Base-by-base conservation (phyloP, 2,797 vertebrate species). In the Melopsittacus undulatus region DNA sequence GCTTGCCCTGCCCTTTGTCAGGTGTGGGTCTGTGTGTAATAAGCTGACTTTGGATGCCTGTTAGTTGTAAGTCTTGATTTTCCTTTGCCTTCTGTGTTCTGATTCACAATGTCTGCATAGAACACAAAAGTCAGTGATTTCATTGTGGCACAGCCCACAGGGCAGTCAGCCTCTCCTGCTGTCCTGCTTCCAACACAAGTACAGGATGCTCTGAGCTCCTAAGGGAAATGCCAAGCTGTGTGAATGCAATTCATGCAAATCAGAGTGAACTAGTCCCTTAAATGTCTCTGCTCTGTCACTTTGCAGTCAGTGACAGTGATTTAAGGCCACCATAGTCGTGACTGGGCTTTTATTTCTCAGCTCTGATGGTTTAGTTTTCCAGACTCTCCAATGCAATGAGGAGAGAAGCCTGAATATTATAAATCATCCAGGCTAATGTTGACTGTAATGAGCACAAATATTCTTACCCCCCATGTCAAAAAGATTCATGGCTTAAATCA, bases 21-120 rank as follows among this genome's bases (percentile, higher is more conserved):
- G 43, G 12, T 16, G 20, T 16, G 59, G 8, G 3, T 29, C 40
- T 19, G 43, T 16, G 29, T 16, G 49, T 2, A 40, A 27, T 4
- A 9, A 1, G 0, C 40, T 15, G 62, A 4, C 2, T 72, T 64
- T 18, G 57, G n/a, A 52, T 49, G 30, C 4, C 24, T 46, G 20
- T 24, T 32, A 40, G 36, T 1, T 56, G 5, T 12, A 30, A 76
- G 4, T 3, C 12, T 46, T 23, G 36, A 14, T 90, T 88, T 86
- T 49, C 62, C 49, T 68, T 75, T 64, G 40, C 79, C 17, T 20
- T 75, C 13, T 12, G 19, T 13, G 20, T 5, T 42, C 32, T n/a
- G 23, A 17, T 5, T 19, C 36, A 8, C 42, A 4, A 7, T 51
- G 13, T 2, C n/a, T 32, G 61, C 2, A 1, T 1, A 4, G 10